Percentiles rank a stretch among this genome's conserved stretches.
These are phyloP conservation scores for Todus mexicanus DNA, from an alignment of 2,797 vertebrate genomes.

Conservation along the genomic window DNA sequence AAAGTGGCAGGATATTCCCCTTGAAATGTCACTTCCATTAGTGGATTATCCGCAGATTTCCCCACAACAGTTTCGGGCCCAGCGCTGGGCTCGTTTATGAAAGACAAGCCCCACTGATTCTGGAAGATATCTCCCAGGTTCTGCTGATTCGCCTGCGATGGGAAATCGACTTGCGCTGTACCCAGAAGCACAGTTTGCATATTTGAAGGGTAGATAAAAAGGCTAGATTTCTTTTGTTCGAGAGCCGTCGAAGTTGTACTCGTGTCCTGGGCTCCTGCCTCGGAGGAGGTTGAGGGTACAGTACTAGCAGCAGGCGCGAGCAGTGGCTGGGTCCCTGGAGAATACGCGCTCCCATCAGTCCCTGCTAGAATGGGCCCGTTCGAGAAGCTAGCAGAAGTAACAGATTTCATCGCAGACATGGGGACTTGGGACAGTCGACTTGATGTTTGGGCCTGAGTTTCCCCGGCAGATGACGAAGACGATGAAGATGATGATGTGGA, in stretches of 20 bases:
- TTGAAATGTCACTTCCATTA: conserved; percentile 83
- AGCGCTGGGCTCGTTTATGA: conserved; percentile 95
- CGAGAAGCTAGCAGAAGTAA: conserved; percentile 94
- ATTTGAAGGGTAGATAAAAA: conserved; percentile 97
- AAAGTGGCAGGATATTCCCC: conserved; percentile 79
- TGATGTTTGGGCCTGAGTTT: conserved; percentile 75
- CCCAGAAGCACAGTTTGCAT: conserved; percentile 96
- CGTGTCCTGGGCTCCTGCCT: conserved; percentile 81
- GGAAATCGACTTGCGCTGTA: conserved; percentile 77
- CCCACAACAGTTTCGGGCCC: conserved; percentile 77
- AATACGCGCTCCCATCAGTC: conserved; percentile 82
- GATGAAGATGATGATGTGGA: conserved; percentile 70
- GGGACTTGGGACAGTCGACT: conserved; percentile 92
- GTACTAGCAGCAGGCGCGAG: conserved; percentile 88
- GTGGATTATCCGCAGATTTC: conserved; percentile 76
- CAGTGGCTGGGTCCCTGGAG: conserved; percentile 84
- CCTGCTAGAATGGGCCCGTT: conserved; percentile 89
- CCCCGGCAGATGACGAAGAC: conserved; percentile 81
- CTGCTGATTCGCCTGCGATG: conserved; percentile 91
- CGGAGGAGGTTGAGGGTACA: conserved; percentile 81
- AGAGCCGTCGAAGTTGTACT: conserved; percentile 71
- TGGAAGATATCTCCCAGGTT: conserved; percentile 98
- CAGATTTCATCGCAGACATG: conserved; percentile 98
- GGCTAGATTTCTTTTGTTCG: conserved; percentile 92
- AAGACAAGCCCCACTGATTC: conserved; percentile 99